These are phyloP conservation scores for Oeneis ivallda DNA, from an alignment of 2,888 invertebrate genomes.

Conservation along the genomic window DNA sequence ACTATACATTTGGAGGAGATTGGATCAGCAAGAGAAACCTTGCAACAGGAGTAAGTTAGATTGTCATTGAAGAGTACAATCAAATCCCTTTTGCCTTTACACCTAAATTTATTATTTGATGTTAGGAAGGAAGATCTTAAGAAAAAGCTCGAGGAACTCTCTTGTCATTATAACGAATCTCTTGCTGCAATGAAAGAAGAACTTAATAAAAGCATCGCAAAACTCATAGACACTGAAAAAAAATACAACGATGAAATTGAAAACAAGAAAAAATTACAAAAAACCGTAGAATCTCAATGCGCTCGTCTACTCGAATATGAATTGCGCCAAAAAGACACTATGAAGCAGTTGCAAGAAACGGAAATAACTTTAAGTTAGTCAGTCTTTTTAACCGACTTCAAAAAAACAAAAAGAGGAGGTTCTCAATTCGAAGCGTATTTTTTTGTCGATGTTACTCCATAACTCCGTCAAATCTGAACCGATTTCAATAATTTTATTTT, in stretches of 20 bases:
- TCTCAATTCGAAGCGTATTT: too few relatives aligned
- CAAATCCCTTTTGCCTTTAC: not conserved
- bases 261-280: conserved; percentile 52
- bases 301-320: conserved; percentile 56
- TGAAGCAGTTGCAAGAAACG: conserved; percentile 33
- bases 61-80: not conserved
- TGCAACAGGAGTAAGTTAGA: conserved; percentile 64
- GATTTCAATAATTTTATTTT: too few relatives aligned
- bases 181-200: conserved; percentile 56
- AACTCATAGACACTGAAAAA: conserved; percentile 60
- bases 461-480: too few relatives aligned
- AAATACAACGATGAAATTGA: conserved; percentile 55
- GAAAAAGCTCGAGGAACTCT: conserved; percentile 57
- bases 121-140: conserved; percentile 68
- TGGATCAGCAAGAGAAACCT: conserved; percentile 60
- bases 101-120: not conserved
- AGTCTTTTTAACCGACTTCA: too few relatives aligned
- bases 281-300: conserved; percentile 52
- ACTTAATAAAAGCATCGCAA: conserved; percentile 51
- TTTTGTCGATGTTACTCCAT: too few relatives aligned
- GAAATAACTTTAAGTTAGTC: conserved; percentile 48
- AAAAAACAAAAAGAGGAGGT: too few relatives aligned
- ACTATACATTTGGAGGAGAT: conserved; percentile 65
- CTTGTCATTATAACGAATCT: conserved; percentile 60
- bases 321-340: conserved; percentile 39